A percentile compares a stretch with the other conserved stretches of the same genome.
phyloP scores from a whole-genome alignment of 2,888 invertebrate species.

The Leptarthrus brevirostris region DNA sequence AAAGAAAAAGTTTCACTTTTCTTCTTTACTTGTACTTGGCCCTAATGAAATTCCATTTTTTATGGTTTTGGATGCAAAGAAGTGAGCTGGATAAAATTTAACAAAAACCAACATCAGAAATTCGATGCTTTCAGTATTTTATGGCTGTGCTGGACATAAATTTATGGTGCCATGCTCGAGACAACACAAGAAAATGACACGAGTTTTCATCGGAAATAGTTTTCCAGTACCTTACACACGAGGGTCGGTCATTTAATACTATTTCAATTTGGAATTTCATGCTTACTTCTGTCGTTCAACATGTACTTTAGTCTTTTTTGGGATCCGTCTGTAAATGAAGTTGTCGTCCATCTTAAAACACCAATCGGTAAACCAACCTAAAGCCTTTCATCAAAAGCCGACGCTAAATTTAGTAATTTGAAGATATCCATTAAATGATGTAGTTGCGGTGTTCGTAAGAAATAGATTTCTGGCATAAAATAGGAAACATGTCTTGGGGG shows the following conservation, averaged over 20 bases:
- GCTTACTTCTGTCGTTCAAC: not conserved
- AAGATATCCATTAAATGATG: not conserved
- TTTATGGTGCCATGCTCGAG: not conserved
- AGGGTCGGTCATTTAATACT: not conserved
- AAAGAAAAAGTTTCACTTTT: too few species aligned
- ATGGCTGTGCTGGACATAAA: not conserved
- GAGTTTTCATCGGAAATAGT: conserved; percentile 30
- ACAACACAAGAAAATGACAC: not conserved
- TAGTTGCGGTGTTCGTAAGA: too few species aligned
- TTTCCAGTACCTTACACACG: conserved; percentile 1
- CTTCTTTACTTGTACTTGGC: too few species aligned
- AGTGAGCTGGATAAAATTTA: too few species aligned
- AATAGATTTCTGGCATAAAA: not conserved
- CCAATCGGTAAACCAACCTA: not conserved
- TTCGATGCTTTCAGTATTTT: not conserved
- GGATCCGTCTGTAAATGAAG: not conserved
- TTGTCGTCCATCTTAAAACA: not conserved
- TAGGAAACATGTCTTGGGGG: not conserved
- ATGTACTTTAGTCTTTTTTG: not conserved
- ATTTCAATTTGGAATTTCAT: conserved; percentile 2
- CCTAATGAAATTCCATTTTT: too few species aligned
- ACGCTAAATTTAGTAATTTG: not conserved
- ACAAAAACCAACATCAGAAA: not conserved
- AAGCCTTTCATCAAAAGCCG: not conserved
- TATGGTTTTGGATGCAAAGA: not conserved